Base-by-base conservation (phyloP, 2,888 invertebrate genomes). In the Drosophila flavopinicola region DNA sequence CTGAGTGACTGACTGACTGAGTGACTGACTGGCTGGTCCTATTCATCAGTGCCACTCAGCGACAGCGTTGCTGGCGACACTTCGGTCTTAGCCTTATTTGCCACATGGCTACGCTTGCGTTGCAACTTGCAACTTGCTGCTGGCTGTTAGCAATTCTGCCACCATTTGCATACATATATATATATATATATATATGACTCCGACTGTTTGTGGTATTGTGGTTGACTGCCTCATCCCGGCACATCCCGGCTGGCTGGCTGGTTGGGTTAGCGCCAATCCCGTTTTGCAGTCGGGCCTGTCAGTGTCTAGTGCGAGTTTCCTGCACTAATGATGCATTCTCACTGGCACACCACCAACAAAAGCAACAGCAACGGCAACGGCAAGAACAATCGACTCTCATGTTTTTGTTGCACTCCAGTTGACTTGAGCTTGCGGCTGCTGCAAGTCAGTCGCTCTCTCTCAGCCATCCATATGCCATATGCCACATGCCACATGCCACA, bases 31-130 rank as follows among this genome's bases (percentile, higher is more conserved):
- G 24, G 9, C 6, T 25, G 39, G 48, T 6, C 44, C 38, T 63
- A 77, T 74, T 57, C 69, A 78, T 83, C 78, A 78, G 53, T 65
- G 83, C 44, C 72, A 72, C 59, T 61, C 48, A 47, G 17, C 7
- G 49, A 20, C 52, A 61, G 52, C 56, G 52, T 44, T 45, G 53
- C 49, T 58, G 71, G 60, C 49, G 67, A 76, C 65, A 67, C 76
- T 80, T 70, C 64, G 68, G 78, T 69, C 68, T 70, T 75, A 69
- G 76, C 74, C 84, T 70, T 71, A 83, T 76, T 80, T 80, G 74
- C 79, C 79, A 76, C 66, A 75, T 78, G 73, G 82, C 64, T 63
- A 66, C 77, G 67, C 66, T 67, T 59, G 59, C 37, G 24, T 61
- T 38, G 41, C 20, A 51, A 33, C 47, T 37, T 51, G 49, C 35